Conservation (phyloP, 2,113 vertebrate genomes). For the Galbula dea region DNA sequence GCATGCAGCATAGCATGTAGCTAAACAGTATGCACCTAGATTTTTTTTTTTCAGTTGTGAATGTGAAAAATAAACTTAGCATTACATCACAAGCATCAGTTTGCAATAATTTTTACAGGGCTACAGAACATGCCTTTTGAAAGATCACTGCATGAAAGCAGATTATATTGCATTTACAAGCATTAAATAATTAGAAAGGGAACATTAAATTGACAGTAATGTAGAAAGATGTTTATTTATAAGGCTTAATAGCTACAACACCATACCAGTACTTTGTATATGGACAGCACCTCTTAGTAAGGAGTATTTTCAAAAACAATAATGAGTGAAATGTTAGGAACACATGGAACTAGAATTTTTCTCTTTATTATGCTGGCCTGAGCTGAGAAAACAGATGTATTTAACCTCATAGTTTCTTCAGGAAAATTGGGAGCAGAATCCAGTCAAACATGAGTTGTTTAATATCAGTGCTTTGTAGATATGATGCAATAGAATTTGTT, state of each 20-base stretch:
- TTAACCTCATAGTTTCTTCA: not conserved
- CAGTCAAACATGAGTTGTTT: not conserved
- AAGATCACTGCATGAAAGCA: not conserved
- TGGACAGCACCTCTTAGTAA: not conserved
- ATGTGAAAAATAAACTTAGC: not conserved
- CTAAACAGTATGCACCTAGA: not conserved
- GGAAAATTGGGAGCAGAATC: not conserved
- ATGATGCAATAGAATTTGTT: not conserved
- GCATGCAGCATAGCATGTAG: not conserved
- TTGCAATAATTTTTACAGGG: conserved; percentile 26
- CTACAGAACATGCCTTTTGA: not conserved
- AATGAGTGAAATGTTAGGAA: not conserved
- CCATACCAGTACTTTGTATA: not conserved
- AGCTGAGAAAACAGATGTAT: not conserved
- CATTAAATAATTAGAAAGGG: conserved; percentile 51
- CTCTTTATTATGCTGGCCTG: not conserved
- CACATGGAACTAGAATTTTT: not conserved
- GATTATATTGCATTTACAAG: conserved; percentile 22
- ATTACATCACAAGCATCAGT: not conserved
- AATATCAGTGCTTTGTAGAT: not conserved
- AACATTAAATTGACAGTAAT: conserved; percentile 20
- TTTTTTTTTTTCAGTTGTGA: not conserved
- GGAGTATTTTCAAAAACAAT: not conserved
- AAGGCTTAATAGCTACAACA: not conserved
- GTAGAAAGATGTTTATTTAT: conserved; percentile 31